A percentile compares a stretch with the other conserved stretches of the same genome.
Conservation (phyloP, 2,888 invertebrate genomes). For the Limnephilus lunatus region DNA sequence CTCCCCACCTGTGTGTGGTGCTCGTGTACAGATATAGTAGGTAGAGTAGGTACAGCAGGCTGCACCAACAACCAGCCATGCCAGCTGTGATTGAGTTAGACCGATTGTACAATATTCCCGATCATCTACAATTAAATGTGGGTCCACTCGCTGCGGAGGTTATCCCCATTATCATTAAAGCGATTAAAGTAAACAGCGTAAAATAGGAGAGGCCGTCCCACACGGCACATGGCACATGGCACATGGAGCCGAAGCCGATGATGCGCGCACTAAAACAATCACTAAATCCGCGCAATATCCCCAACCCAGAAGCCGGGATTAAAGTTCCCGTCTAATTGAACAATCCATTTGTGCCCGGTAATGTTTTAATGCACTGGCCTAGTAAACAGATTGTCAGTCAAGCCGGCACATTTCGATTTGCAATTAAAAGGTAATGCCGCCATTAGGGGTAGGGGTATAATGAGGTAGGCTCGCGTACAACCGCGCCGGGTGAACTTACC, state of each 20-base stretch:
- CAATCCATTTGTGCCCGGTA: constrained; percentile 56
- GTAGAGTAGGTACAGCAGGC: background rate
- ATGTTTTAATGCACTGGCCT: constrained; percentile 39
- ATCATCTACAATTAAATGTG: constrained; percentile 57
- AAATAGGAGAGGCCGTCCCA: constrained; percentile 26
- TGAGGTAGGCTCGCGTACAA: constrained; percentile 47
- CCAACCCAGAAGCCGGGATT: constrained; percentile 52
- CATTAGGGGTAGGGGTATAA: constrained; percentile 62
- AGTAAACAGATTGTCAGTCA: constrained; percentile 56
- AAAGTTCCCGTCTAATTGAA: constrained; percentile 59
- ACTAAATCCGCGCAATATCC: constrained; percentile 60
- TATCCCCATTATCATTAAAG: constrained; percentile 44
- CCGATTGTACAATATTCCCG: constrained; percentile 36
- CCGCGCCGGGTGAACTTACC: constrained; percentile 33
- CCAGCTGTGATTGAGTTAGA: constrained; percentile 35
- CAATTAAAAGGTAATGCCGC: constrained; percentile 64
- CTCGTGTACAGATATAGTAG: no score
- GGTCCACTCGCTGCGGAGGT: constrained; percentile 18
- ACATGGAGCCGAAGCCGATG: constrained; percentile 30
- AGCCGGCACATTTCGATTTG: constrained; percentile 62
- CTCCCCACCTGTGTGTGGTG: background rate
- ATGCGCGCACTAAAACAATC: constrained; percentile 45
- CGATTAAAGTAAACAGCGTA: constrained; percentile 57
- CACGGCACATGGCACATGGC: no score
- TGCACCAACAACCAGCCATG: background rate